Evolutionary conservation across 2,888 invertebrate species (phyloP), one percentile per base, ranked within the genome.

Genomic region (Flexamia atlantica): DNA sequence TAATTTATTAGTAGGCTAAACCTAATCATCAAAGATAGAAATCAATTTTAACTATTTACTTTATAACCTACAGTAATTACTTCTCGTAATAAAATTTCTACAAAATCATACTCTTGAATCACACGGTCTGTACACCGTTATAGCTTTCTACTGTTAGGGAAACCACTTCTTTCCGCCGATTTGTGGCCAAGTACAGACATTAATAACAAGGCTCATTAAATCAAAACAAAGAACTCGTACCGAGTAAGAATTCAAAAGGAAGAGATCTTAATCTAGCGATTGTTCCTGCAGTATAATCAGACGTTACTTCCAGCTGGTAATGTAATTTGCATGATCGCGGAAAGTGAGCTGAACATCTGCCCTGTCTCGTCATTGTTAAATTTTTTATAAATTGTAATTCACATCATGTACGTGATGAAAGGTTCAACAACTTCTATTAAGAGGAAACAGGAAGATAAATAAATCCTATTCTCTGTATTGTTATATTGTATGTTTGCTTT

Each of bases 241-340:
- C 28, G 64, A 64, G 57, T 57, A 57, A 25, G 64, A 64, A 64
- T 64, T 14, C 28, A 64, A 64, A 64, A 64, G 25, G 64, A 28
- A 30, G 70, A 70, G 70, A 70, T 70, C 70, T 70, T 70, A 68
- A 70, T 70, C 70, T 17, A 20, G 20, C 70, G 70, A 70, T 70
- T 70, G 70, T 70, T 40, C 70, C 20, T 40, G 70, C 14, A 9
- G 70, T 9, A 64, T 64, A 28, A 30, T 64, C 64, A 14, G 64
- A 30, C 64, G 14, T 53, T 53, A 53, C 30, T 64, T 64, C 64
- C 64, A 64, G 64, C 64, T 64, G 64, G 64, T 28, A 64, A 64
- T 64, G 9, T 25, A 64, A 64, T 64, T 64, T 64, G 64, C 64
- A 64, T 64, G 25, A 64, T 14, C 28, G 28, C 64, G 28, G 64